Evolutionary conservation across 2,797 vertebrate species (phyloP).

Genomic region (Xenopus petersii): DNA sequence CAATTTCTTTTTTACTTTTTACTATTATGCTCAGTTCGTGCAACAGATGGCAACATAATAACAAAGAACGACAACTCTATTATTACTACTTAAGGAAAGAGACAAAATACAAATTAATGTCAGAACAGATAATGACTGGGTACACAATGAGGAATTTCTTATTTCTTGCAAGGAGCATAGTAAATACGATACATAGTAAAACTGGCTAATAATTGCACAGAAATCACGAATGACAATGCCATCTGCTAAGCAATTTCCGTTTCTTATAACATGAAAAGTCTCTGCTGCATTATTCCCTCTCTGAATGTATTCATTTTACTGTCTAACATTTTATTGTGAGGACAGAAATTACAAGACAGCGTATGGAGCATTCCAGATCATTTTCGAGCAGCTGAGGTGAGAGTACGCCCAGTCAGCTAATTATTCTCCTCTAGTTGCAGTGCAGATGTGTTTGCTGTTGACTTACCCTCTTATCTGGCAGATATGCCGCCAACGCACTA

Average conservation of each 20-base stretch:
- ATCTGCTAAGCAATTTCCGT: conserved; percentile 63
- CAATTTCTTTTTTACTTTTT: conserved; percentile 54
- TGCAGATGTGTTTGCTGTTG: conserved; percentile 12
- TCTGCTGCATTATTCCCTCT: conserved; percentile 61
- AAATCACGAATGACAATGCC: conserved; percentile 64
- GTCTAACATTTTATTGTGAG: conserved; percentile 59
- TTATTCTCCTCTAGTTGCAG: conserved; percentile 12
- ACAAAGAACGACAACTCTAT: conserved; percentile 62
- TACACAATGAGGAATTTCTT: conserved; percentile 63
- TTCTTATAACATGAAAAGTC: conserved; percentile 57
- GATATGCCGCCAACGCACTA: conserved; percentile 3
- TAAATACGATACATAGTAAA: conserved; percentile 56
- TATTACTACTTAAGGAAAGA: conserved; percentile 68
- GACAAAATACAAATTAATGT: conserved; percentile 73
- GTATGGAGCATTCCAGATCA: conserved; percentile 38
- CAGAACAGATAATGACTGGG: conserved; percentile 67
- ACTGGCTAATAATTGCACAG: conserved; percentile 67
- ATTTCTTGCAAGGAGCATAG: conserved; percentile 62
- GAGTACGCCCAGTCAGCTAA: conserved; percentile 12
- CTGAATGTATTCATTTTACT: conserved; percentile 57
- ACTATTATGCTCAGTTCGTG: conserved; percentile 51
- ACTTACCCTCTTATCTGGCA: neutral
- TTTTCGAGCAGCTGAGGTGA: conserved; percentile 15
- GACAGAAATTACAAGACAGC: conserved; percentile 67
- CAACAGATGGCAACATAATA: conserved; percentile 63